Evolutionary conservation across 2,888 invertebrate species (phyloP).

Genomic region (Laspeyria flexula): DNA sequence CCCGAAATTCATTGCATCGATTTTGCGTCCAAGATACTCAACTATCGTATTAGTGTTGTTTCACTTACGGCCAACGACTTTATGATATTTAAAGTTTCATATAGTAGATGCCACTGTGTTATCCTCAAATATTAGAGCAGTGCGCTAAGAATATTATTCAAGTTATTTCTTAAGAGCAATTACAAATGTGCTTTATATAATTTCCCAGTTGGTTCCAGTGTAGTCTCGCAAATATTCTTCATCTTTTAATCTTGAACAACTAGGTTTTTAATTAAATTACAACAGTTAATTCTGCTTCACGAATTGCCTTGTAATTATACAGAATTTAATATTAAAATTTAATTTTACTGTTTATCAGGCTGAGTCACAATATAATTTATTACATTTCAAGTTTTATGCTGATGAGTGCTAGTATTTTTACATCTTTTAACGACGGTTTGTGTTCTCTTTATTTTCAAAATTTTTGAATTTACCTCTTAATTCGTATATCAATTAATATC

Average conservation of each 20-base stretch:
- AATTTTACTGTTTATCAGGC: constrained; percentile 1
- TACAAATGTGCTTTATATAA: constrained; percentile 38
- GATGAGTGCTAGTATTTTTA: too few species aligned
- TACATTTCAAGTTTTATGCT: too few species aligned
- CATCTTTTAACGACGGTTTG: too few species aligned
- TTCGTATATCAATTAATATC: too few species aligned
- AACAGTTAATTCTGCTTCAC: constrained; percentile 7
- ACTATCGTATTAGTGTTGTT: constrained; percentile 24
- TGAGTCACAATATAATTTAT: too few species aligned
- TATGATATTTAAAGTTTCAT: constrained; percentile 23
- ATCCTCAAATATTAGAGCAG: constrained; percentile 13
- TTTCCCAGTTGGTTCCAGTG: constrained; percentile 35
- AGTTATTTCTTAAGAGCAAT: constrained; percentile 31
- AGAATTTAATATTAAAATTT: constrained; percentile 4
- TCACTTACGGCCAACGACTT: constrained; percentile 18
- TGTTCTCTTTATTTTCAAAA: too few species aligned
- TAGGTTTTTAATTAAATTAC: constrained; percentile 16
- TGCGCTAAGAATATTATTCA: constrained; percentile 24
- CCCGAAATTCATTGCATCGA: neutral
- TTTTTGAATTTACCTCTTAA: too few species aligned
- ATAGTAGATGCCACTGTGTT: constrained; percentile 4
- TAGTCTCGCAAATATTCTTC: constrained; percentile 23
- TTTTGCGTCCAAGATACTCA: neutral
- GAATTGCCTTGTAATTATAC: constrained; percentile 4
- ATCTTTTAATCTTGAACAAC: constrained; percentile 14